These are phyloP conservation scores for Drosophila simulans DNA, from an alignment of 1,140 invertebrate genomes.

Conservation along the genomic window DNA sequence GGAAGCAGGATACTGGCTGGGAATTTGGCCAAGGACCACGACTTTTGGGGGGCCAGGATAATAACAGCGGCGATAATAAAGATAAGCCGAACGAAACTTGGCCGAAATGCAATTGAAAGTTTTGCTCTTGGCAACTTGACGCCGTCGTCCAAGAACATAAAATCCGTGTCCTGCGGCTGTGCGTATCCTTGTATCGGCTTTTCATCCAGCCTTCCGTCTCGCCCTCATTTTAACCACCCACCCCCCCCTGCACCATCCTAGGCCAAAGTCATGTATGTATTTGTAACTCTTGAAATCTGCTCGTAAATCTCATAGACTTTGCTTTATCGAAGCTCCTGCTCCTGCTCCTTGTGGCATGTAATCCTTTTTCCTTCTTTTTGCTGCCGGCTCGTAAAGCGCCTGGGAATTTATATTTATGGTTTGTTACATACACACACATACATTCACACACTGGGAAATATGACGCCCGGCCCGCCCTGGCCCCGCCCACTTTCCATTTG, in stretches of 20 bases:
- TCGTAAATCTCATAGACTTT: constrained; percentile 72
- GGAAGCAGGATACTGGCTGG: background rate
- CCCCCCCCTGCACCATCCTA: background rate
- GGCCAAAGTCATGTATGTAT: constrained; percentile 52
- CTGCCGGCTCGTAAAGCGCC: constrained; percentile 49
- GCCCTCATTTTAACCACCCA: background rate
- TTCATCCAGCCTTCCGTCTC: background rate
- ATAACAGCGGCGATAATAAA: constrained; percentile 77
- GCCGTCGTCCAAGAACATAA: constrained; percentile 36
- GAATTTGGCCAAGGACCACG: constrained; percentile 14
- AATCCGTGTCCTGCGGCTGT: constrained; percentile 46
- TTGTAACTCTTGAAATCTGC: constrained; percentile 72
- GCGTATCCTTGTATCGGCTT: constrained; percentile 29
- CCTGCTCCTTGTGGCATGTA: constrained; percentile 59
- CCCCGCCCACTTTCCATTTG: constrained; percentile 1
- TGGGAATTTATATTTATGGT: constrained; percentile 62
- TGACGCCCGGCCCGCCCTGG: background rate
- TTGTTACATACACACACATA: constrained; percentile 12
- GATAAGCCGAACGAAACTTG: constrained; percentile 69
- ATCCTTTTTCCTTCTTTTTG: constrained; percentile 47
- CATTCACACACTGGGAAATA: constrained; percentile 27
- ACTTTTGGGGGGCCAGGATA: constrained; percentile 28
- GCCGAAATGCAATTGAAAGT: constrained; percentile 77
- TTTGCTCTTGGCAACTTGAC: constrained; percentile 60
- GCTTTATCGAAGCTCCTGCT: constrained; percentile 62